A percentile compares a stretch with the other conserved stretches of the same genome.
Conservation (phyloP, 2,113 vertebrate genomes). For the Anhinga anhinga region DNA sequence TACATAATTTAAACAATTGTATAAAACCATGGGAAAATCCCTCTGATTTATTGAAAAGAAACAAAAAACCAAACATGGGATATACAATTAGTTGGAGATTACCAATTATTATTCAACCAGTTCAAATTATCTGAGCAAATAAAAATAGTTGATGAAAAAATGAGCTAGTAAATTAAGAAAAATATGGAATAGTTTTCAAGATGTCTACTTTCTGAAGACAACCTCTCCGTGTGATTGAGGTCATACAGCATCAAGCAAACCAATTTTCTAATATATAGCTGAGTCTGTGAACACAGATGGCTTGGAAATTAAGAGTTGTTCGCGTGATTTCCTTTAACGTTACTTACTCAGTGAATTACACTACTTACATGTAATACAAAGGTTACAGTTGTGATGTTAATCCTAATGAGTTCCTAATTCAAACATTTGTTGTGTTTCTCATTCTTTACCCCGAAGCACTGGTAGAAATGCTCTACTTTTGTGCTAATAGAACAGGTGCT, state of each 20-base stretch:
- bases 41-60: not conserved
- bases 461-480: not conserved
- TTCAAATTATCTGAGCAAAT: not conserved
- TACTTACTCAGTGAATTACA: not conserved
- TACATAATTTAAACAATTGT: not conserved
- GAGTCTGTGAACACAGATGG: not conserved
- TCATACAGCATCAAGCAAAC: not conserved
- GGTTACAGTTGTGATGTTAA: not conserved
- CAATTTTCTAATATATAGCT: not conserved
- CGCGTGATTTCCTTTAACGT: not conserved
- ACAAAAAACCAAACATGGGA: not conserved
- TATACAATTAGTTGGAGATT: not conserved
- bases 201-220: not conserved
- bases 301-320: not conserved
- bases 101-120: not conserved
- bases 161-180: not conserved
- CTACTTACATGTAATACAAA: not conserved
- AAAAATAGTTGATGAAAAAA: not conserved
- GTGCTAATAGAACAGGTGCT: not conserved
- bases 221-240: not conserved
- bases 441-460: not conserved
- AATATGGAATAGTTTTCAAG: not conserved
- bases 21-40: not conserved
- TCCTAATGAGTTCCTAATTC: not conserved
- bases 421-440: not conserved